These are phyloP conservation scores for Sitta europaea DNA, from an alignment of 2,113 vertebrate genomes.

Conservation along the genomic window DNA sequence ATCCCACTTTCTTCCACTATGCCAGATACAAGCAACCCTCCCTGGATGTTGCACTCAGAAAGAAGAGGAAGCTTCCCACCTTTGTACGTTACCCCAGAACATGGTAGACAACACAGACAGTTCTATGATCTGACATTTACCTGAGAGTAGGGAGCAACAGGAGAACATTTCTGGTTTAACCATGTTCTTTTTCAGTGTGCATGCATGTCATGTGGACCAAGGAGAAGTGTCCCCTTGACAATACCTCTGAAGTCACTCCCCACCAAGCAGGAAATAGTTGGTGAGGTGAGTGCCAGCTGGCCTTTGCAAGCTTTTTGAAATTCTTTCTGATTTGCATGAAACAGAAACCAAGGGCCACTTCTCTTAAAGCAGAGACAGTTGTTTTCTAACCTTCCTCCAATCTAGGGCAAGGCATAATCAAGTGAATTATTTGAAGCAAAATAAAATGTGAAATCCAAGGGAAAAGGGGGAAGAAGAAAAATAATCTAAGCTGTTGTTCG, in stretches of 20 bases:
- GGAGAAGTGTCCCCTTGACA: not conserved
- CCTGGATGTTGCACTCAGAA: constrained; percentile 35
- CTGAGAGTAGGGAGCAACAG: not conserved
- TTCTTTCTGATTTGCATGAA: not conserved
- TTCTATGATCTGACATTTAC: not conserved
- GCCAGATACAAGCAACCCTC: constrained; percentile 70
- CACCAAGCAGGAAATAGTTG: not conserved
- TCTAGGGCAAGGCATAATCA: not conserved
- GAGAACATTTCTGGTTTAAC: not conserved
- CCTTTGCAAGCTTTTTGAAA: not conserved
- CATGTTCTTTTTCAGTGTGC: constrained; percentile 41
- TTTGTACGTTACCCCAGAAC: constrained; percentile 47
- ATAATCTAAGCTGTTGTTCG: not conserved
- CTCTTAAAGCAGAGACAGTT: not conserved
- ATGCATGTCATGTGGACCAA: not conserved
- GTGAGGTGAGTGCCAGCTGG: not conserved
- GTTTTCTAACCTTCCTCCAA: not conserved
- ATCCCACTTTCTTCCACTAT: constrained; percentile 72
- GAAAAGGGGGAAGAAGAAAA: not conserved
- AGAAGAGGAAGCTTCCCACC: constrained; percentile 32
- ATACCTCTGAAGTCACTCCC: constrained; percentile 41
- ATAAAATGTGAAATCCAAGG: not conserved
- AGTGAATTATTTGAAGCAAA: not conserved
- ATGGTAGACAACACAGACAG: not conserved
- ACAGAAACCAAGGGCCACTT: not conserved